phyloP scores from a whole-genome alignment of 2,888 invertebrate species.

The Cheilosia grossa region DNA sequence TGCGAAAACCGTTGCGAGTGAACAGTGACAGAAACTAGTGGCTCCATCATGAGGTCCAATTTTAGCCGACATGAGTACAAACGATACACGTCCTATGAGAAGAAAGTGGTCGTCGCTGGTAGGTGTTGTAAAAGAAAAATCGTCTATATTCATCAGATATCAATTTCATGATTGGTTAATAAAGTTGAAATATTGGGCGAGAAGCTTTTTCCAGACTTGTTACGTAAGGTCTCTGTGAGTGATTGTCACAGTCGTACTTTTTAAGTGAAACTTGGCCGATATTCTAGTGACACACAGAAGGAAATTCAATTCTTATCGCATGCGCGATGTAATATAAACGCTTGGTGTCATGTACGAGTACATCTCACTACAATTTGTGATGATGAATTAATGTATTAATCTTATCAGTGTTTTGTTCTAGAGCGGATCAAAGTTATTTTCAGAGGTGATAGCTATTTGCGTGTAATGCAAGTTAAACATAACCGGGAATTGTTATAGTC shows the following conservation, averaged over 20 bases:
- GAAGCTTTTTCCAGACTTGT: constrained; percentile 19
- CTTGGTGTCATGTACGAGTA: no score
- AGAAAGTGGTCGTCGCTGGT: constrained; percentile 78
- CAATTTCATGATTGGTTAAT: not conserved
- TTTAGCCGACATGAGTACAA: constrained; percentile 80
- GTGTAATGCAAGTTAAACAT: not conserved
- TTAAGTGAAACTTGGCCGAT: not conserved
- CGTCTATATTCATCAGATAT: constrained; percentile 62
- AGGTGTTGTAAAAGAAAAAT: constrained; percentile 46
- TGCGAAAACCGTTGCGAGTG: constrained; percentile 41
- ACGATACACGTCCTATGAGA: constrained; percentile 81
- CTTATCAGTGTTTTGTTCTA: constrained; percentile 48
- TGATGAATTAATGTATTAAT: constrained; percentile 34
- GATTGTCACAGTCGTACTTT: not conserved
- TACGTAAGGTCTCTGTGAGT: constrained; percentile 54
- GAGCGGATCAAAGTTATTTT: constrained; percentile 2
- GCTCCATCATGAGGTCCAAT: constrained; percentile 77
- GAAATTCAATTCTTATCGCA: no score
- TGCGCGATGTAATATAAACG: not conserved
- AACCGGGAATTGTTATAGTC: constrained; percentile 19
- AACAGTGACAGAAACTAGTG: constrained; percentile 7
- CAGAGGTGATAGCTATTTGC: constrained; percentile 21
- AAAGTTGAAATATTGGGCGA: constrained; percentile 11
- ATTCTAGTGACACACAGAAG: not conserved
- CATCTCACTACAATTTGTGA: constrained; percentile 1